Conservation (phyloP, 1,140 invertebrate genomes). For the Bombus terrestris region DNA sequence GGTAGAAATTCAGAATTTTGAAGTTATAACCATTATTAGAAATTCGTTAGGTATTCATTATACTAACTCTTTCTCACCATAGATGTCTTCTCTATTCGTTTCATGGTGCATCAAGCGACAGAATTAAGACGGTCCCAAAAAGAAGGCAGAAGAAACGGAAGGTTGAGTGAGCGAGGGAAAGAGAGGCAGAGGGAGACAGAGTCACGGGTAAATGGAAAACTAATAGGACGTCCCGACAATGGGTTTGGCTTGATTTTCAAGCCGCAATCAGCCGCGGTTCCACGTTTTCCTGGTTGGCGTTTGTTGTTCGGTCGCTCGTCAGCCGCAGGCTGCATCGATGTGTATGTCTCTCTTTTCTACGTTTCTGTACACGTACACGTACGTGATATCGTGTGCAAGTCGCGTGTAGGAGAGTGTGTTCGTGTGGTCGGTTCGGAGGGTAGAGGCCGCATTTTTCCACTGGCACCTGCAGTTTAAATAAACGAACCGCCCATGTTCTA, state of each 20-base stretch:
- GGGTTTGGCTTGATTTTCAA: slow-evolving; percentile 75
- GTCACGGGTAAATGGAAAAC: slow-evolving; percentile 71
- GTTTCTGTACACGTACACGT: slow-evolving; percentile 15
- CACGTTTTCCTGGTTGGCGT: slow-evolving; percentile 72
- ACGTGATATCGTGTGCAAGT: neutral
- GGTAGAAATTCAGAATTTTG: too few relatives aligned
- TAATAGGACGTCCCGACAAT: slow-evolving; percentile 74
- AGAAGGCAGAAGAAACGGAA: neutral
- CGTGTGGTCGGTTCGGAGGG: slow-evolving; percentile 18
- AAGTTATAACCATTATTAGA: too few relatives aligned
- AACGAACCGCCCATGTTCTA: slow-evolving; percentile 70
- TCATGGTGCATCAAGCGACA: neutral
- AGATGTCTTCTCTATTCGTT: neutral
- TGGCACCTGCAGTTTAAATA: slow-evolving; percentile 75
- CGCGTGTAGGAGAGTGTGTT: neutral
- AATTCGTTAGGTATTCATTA: too few relatives aligned
- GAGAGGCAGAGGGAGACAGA: slow-evolving; percentile 25
- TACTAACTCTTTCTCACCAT: too few relatives aligned
- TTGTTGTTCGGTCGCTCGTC: slow-evolving; percentile 77
- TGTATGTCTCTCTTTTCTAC: slow-evolving; percentile 36
- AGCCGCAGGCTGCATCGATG: slow-evolving; percentile 73
- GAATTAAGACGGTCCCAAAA: slow-evolving; percentile 1
- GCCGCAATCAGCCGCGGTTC: slow-evolving; percentile 68
- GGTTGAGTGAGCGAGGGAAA: neutral
- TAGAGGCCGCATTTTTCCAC: slow-evolving; percentile 73